These are phyloP conservation scores for Nebria brevicollis DNA, from an alignment of 2,888 invertebrate genomes.

Conservation along the genomic window DNA sequence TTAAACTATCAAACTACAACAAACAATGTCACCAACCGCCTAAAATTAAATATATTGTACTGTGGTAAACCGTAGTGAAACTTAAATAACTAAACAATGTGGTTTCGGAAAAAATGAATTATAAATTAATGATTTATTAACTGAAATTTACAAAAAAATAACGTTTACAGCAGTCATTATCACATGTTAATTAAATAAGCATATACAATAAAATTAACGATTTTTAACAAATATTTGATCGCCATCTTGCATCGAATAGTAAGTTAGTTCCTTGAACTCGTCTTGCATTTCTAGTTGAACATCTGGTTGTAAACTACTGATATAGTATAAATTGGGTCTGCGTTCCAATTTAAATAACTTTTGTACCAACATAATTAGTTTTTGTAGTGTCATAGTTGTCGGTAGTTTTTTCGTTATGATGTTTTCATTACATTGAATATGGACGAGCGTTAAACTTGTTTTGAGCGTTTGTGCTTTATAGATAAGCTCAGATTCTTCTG, in stretches of 20 bases:
- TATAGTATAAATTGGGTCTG: conserved; percentile 64
- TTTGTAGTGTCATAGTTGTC: conserved; percentile 82
- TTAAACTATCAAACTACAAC: neutral
- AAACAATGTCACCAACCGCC: neutral
- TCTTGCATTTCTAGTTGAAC: conserved; percentile 83
- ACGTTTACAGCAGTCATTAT: conserved; percentile 10
- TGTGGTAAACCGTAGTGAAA: neutral
- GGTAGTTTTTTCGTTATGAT: conserved; percentile 76
- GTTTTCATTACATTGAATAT: conserved; percentile 66
- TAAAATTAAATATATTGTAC: neutral
- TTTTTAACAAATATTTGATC: conserved; percentile 78
- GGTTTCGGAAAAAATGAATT: neutral
- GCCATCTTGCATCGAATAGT: conserved; percentile 85
- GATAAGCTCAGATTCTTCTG: conserved; percentile 78
- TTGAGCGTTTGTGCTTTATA: conserved; percentile 70
- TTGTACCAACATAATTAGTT: conserved; percentile 82
- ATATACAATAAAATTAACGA: conserved; percentile 3
- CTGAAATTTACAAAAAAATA: conserved; percentile 22
- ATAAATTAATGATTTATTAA: conserved; percentile 22
- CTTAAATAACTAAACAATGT: neutral
- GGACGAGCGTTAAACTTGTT: conserved; percentile 74
- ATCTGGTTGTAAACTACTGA: conserved; percentile 69
- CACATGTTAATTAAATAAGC: conserved; percentile 30
- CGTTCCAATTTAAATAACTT: conserved; percentile 72
- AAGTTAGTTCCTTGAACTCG: conserved; percentile 82